A percentile compares a stretch with the other conserved stretches of the same genome.
These are phyloP conservation scores for Melopsittacus undulatus DNA, from an alignment of 2,797 vertebrate species.

Conservation along the genomic window DNA sequence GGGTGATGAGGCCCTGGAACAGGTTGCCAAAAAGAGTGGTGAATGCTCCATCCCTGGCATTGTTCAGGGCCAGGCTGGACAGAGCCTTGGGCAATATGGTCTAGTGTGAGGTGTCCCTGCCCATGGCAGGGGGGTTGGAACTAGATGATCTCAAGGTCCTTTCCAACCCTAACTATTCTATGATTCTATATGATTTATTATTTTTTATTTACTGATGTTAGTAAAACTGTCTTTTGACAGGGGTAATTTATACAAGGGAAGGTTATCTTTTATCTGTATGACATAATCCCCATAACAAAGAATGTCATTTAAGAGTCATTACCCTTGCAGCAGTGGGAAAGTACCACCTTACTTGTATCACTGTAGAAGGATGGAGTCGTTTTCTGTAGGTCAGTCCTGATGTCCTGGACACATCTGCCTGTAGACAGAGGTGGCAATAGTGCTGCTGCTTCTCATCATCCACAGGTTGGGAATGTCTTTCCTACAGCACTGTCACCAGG, in stretches of 20 bases:
- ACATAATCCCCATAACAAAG: neutral
- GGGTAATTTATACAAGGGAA: neutral
- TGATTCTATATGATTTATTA: neutral
- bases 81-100: neutral
- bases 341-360: accelerated
- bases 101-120: neutral
- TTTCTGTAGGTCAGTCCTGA: neutral
- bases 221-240: neutral
- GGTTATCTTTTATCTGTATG: neutral
- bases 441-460: neutral
- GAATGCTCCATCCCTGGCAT: neutral
- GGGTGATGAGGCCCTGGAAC: neutral
- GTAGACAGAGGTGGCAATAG: neutral
- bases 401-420: neutral
- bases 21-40: neutral
- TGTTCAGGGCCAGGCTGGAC: neutral
- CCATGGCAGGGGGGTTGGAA: neutral
- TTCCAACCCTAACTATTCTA: neutral
- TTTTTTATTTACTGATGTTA: neutral
- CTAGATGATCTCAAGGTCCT: neutral
- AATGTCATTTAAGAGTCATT: neutral
- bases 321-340: neutral
- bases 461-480: neutral
- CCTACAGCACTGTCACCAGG: accelerated
- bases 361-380: accelerated